A percentile compares a stretch with the other conserved stretches of the same genome.
Conservation (phyloP, 2,888 invertebrate species). For the Agrochola lota region DNA sequence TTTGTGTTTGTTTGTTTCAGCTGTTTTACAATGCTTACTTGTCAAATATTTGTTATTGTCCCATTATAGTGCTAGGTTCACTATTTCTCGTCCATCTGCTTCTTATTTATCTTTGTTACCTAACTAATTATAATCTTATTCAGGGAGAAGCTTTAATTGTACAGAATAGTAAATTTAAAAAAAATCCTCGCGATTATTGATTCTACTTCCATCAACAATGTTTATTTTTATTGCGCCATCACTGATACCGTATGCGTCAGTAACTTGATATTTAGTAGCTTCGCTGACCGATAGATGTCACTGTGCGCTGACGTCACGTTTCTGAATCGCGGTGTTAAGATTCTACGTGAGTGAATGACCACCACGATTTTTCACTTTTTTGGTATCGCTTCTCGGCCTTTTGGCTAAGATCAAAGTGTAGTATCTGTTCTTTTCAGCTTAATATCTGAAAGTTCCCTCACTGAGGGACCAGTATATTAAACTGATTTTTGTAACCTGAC, state of each 20-base stretch:
- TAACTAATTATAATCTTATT: not conserved
- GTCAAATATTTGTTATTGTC: not conserved
- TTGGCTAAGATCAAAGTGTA: constrained; percentile 60
- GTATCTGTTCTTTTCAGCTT: constrained; percentile 59
- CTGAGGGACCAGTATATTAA: constrained; percentile 59
- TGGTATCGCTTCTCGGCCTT: constrained; percentile 58
- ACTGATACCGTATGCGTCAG: constrained; percentile 5
- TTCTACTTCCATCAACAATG: not conserved
- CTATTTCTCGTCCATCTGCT: not conserved
- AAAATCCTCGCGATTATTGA: too few species aligned
- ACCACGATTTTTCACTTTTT: fast-evolving
- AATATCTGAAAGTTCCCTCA: constrained; percentile 59
- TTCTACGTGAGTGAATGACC: constrained; percentile 35
- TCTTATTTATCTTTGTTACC: not conserved
- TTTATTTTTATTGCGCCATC: not conserved
- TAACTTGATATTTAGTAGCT: constrained; percentile 1
- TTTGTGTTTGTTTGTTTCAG: not conserved
- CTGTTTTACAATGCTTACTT: not conserved
- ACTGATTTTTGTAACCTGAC: constrained; percentile 52
- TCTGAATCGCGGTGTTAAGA: constrained; percentile 54
- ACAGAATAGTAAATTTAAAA: not conserved
- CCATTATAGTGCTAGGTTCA: not conserved
- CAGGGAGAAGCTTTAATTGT: not conserved
- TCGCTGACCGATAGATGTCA: constrained; percentile 27
- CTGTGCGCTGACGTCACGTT: constrained; percentile 42